Base-by-base conservation (phyloP, 2,113 vertebrate genomes). In the Seriola dumerili region DNA sequence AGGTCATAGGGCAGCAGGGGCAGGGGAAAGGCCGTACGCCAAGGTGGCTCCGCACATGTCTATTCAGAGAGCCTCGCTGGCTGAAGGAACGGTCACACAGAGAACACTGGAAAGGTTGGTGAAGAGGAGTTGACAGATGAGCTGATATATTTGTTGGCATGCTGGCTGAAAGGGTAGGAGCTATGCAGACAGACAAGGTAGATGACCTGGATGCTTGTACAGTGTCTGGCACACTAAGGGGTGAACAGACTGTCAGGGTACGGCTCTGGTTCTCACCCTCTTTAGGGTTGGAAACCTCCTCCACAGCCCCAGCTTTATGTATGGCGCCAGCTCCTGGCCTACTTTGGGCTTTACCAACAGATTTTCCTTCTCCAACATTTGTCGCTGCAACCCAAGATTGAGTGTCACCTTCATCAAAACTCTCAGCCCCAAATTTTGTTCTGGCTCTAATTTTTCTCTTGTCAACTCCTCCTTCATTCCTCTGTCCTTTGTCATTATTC, bases 1-100 rank as follows among this genome's bases (percentile, higher is more conserved):
- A 95, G n/a, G 94, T 94, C 95, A 95, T 95, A 19, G 93, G 88
- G 83, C 95, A 95, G 4, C 76, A 55, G 8, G 95, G 94, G 55
- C 95, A 95, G 46, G 91, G 70, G 80, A 95, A 95, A n/a, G 94
- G 95, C 40, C 94, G 80, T 0, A 95, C 92, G 0, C 95, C 94
- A 61, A 95, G 89, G 70, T 95, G 95, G 72, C 94, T 94, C 10
- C 94, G 90, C 67, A 94, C 86, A 70, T 95, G 95, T 81, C 95
- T 88, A 83, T 95, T 95, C 57, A 95, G 89, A 71, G 94, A 94
- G 25, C 95, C 95, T 1, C 94, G 85, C 48, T 95, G 95, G 74
- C 94, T 95, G 73, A 95, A 95, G 83, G 91, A 91, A 4, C 94
- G 92, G 0, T 93, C 78, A 25, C 95, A 95, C 29, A 94, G 29